These are phyloP conservation scores for Eupeodes luniger DNA, from an alignment of 2,888 invertebrate species.

Conservation along the genomic window DNA sequence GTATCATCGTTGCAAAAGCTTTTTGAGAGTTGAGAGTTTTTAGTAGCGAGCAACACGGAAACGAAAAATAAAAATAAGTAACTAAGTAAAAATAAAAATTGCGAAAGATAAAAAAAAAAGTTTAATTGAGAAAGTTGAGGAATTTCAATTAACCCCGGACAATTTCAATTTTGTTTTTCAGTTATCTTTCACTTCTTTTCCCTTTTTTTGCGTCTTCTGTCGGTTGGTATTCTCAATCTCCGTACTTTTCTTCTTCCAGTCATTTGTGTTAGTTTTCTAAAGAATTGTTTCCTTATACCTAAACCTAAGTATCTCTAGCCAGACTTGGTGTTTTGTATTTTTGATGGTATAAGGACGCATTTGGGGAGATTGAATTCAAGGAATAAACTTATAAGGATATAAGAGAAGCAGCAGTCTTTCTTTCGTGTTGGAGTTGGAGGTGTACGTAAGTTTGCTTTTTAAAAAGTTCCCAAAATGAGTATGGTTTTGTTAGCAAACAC, in stretches of 20 bases:
- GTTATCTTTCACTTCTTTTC: constrained; percentile 44
- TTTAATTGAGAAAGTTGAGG: constrained; percentile 84
- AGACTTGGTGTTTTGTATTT: constrained; percentile 47
- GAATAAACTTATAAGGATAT: constrained; percentile 41
- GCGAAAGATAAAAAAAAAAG: constrained; percentile 79
- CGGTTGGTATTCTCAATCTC: constrained; percentile 14
- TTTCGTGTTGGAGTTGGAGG: constrained; percentile 11
- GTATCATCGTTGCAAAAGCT: constrained; percentile 26
- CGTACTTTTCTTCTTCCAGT: constrained; percentile 14
- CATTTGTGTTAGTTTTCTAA: constrained; percentile 53
- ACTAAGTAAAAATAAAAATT: not conserved
- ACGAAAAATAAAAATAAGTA: not conserved
- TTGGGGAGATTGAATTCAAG: constrained; percentile 10
- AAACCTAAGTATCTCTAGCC: not conserved
- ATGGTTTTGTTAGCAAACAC: constrained; percentile 12
- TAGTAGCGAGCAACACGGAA: not conserved
- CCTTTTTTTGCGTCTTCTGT: not conserved
- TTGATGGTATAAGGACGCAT: not conserved
- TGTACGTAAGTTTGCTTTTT: constrained; percentile 7
- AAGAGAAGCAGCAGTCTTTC: not conserved
- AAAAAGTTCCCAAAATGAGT: not conserved
- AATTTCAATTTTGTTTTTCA: constrained; percentile 77
- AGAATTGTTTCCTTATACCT: constrained; percentile 52
- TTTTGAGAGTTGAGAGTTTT: constrained; percentile 3
- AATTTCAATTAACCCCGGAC: constrained; percentile 84